These are phyloP conservation scores for Amphipoea oculea DNA, from an alignment of 2,888 invertebrate genomes.

Conservation along the genomic window DNA sequence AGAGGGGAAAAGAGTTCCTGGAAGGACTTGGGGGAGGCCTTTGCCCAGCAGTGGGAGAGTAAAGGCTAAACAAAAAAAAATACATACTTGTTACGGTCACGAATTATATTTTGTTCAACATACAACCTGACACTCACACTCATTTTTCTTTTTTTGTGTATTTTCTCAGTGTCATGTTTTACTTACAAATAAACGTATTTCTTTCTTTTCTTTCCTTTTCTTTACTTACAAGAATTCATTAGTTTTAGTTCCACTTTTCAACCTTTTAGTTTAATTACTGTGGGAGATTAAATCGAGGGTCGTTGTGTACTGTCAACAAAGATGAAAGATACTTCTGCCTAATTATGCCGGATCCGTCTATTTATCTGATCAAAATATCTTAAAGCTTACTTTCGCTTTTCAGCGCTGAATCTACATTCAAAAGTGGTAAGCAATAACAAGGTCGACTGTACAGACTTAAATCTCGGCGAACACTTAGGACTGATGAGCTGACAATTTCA, in stretches of 20 bases:
- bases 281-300: neutral
- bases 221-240: neutral
- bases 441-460: too few species aligned
- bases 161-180: neutral
- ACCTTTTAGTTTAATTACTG: neutral
- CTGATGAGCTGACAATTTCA: too few species aligned
- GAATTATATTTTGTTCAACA: too few species aligned
- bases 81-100: too few species aligned
- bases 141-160: neutral
- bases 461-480: too few species aligned
- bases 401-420: neutral
- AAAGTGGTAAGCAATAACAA: too few species aligned
- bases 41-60: too few species aligned
- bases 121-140: too few species aligned
- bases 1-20: too few species aligned
- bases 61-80: too few species aligned
- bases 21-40: too few species aligned
- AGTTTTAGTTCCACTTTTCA: neutral
- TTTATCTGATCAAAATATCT: neutral
- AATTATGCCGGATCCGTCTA: neutral
- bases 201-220: neutral
- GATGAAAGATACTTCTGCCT: neutral
- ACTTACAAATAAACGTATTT: neutral
- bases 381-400: neutral
- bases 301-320: neutral